Percentiles rank a stretch among this genome's conserved stretches.
Conservation (phyloP, 2,113 vertebrate genomes). For the Stictonetta naevosa region DNA sequence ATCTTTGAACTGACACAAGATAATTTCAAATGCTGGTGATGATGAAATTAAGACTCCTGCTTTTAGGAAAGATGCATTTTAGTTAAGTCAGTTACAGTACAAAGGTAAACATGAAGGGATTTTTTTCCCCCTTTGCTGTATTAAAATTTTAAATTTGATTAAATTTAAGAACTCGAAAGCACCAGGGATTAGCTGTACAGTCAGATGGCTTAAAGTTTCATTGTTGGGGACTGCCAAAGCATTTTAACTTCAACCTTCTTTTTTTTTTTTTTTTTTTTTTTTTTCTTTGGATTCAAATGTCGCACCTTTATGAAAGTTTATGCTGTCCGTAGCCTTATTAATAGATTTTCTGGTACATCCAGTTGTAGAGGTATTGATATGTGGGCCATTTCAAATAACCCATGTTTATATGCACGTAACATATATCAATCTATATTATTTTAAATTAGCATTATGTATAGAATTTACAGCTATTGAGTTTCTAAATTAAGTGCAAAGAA, state of each 20-base stretch:
- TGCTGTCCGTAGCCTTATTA: not conserved
- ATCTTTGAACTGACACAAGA: not conserved
- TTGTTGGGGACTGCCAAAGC: not conserved
- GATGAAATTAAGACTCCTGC: not conserved
- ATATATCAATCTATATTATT: not conserved
- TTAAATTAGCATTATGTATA: not conserved
- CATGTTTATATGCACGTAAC: not conserved
- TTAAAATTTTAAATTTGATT: not conserved
- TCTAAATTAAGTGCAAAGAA: conserved; percentile 23
- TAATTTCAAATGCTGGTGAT: not conserved
- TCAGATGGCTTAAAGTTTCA: not conserved
- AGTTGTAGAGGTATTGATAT: not conserved
- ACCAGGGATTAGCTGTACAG: not conserved
- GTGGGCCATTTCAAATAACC: not conserved
- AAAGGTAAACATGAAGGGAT: not conserved
- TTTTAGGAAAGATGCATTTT: not conserved
- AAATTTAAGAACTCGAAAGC: not conserved
- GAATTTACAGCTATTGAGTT: conserved; percentile 7
- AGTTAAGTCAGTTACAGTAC: not conserved
- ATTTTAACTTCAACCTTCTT: not conserved
- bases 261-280: not conserved
- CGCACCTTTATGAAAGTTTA: not conserved
- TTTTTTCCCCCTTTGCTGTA: not conserved
- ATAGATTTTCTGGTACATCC: not conserved
- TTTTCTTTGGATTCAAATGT: not conserved